phyloP scores from a whole-genome alignment of 2,113 vertebrate genomes.

The Cephalopholis sonnerati region DNA sequence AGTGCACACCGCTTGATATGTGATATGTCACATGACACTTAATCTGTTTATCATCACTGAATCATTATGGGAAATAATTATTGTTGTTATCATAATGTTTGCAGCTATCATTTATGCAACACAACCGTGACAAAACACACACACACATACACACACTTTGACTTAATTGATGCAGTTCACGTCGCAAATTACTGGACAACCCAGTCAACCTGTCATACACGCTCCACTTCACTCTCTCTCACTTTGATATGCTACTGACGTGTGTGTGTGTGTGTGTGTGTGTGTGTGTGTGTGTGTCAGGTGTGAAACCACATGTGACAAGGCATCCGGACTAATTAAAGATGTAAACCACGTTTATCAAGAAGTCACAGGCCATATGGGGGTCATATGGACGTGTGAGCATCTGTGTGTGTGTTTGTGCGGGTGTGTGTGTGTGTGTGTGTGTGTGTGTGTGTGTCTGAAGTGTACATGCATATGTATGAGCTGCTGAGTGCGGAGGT shows the following conservation, averaged over 20 bases:
- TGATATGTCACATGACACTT: neutral
- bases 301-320: conserved; percentile 46
- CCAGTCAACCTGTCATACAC: conserved; percentile 44
- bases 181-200: conserved; percentile 44
- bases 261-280: conserved; percentile 5
- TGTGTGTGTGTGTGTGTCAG: conserved; percentile 38
- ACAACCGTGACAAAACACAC: too few relatives aligned
- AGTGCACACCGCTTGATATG: neutral
- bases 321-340: conserved; percentile 43
- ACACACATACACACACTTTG: conserved; percentile 2
- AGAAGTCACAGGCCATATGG: conserved; percentile 34
- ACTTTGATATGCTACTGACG: conserved; percentile 7
- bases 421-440: neutral
- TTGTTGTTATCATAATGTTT: neutral
- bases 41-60: neutral
- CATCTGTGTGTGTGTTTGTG: conserved; percentile 7
- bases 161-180: conserved; percentile 13
- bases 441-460: neutral
- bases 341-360: conserved; percentile 24
- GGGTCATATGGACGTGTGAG: conserved; percentile 5
- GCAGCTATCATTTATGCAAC: neutral
- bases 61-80: neutral
- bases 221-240: conserved; percentile 34
- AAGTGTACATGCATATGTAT: neutral
- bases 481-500: neutral